phyloP scores from a whole-genome alignment of 2,888 invertebrate genomes.

The Cephus sareptanus region DNA sequence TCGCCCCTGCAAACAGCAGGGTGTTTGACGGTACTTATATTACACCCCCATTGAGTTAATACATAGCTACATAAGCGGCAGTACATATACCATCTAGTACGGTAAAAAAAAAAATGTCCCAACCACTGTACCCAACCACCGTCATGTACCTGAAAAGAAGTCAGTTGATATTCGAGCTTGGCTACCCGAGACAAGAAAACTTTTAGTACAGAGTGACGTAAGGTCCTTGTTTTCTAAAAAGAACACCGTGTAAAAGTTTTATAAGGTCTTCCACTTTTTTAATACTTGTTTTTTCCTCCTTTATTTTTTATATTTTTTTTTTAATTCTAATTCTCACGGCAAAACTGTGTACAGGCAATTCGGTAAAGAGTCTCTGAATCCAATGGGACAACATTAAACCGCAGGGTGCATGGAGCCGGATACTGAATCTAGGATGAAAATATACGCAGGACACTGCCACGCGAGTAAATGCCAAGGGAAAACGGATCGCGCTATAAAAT shows the following conservation, averaged over 20 bases:
- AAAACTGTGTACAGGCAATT: not conserved
- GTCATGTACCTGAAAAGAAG: not conserved
- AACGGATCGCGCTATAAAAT: constrained; percentile 42
- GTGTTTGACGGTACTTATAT: not conserved
- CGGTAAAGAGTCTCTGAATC: not conserved
- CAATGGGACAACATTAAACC: not conserved
- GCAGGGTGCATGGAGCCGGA: not conserved
- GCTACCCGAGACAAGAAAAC: not conserved
- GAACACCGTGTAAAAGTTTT: not conserved
- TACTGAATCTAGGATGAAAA: not conserved
- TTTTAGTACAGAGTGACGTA: not conserved
- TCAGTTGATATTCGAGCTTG: not conserved
- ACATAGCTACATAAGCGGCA: not conserved
- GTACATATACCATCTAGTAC: not conserved
- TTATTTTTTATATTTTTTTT: not conserved
- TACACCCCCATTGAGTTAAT: not conserved
- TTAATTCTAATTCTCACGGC: not conserved
- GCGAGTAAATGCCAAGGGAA: constrained; percentile 7
- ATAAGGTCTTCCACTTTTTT: not conserved
- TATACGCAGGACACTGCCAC: constrained; percentile 3
- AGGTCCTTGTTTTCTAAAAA: not conserved
- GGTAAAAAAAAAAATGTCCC: not conserved
- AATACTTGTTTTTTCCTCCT: no score
- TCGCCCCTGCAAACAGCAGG: not conserved
- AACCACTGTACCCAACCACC: not conserved